Conservation (phyloP, 2,797 vertebrate species). For the Gadopsis marmoratus region DNA sequence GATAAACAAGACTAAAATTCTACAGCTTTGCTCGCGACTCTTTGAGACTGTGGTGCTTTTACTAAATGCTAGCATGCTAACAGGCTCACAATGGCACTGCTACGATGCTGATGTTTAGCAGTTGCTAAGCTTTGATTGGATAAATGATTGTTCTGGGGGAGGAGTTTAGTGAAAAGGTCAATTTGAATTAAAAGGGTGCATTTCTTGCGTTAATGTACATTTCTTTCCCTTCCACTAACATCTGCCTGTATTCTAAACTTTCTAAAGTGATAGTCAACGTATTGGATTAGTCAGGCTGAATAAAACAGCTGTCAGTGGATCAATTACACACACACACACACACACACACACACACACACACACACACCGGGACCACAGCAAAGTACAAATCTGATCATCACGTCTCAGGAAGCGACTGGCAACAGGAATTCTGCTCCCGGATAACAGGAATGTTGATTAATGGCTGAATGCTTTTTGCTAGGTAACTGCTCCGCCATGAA, state of each 20-base stretch:
- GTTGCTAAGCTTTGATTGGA: not conserved
- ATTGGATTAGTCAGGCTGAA: conserved; percentile 49
- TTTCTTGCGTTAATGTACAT: conserved; percentile 18
- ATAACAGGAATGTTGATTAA: conserved; percentile 18
- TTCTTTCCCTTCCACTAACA: not conserved
- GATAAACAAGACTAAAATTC: no score
- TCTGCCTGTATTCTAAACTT: conserved; percentile 19
- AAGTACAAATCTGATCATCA: conserved; percentile 9
- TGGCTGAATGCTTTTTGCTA: conserved; percentile 12
- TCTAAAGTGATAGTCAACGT: conserved; percentile 56
- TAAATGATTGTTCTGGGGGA: not conserved
- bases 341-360: not conserved
- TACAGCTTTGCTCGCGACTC: no score
- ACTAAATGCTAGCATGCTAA: no score
- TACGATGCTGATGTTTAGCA: no score
- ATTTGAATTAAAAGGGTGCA: not conserved
- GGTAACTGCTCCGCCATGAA: conserved; percentile 22
- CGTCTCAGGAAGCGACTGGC: not conserved
- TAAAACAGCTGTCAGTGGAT: conserved; percentile 38
- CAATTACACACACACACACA: conserved; percentile 12
- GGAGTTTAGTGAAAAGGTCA: not conserved
- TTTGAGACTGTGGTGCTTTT: no score
- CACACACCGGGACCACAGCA: not conserved
- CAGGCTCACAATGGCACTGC: no score
- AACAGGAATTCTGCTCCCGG: conserved; percentile 5